Evolutionary conservation across 1,140 invertebrate genomes (phyloP).

Genomic region (Drosophila sproati): DNA sequence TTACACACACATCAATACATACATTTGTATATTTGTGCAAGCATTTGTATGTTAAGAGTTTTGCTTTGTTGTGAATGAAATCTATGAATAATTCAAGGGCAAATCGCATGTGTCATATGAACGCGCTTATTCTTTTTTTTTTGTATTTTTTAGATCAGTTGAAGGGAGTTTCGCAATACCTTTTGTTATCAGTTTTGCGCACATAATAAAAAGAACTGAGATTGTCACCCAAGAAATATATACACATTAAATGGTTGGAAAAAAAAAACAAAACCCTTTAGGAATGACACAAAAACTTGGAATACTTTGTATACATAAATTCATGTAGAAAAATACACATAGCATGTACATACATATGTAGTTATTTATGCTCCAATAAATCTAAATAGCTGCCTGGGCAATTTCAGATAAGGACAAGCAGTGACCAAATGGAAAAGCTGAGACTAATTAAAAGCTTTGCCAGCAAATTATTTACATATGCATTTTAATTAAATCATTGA

Average conservation of each 20-base stretch:
- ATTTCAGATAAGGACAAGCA: no score
- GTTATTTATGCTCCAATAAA: no score
- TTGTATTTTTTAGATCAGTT: conserved; percentile 12
- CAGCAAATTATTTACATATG: no score
- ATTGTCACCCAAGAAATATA: neutral
- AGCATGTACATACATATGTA: no score
- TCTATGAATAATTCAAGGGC: conserved; percentile 59
- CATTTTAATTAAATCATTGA: no score
- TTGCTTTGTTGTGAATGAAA: conserved; percentile 40
- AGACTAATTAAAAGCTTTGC: no score
- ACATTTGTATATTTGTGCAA: neutral
- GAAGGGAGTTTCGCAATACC: conserved; percentile 23
- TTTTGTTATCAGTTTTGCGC: conserved; percentile 23
- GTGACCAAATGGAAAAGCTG: no score
- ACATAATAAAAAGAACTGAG: neutral
- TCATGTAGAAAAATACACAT: no score
- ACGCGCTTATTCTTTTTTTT: neutral
- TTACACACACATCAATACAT: neutral
- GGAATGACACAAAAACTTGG: neutral
- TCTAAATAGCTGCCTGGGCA: no score
- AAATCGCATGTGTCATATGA: conserved; percentile 28
- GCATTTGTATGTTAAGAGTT: neutral
- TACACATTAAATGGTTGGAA: neutral
- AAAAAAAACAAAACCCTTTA: conserved; percentile 1
- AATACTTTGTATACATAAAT: no score